These are phyloP conservation scores for Leptoclinus maculatus DNA, from an alignment of 2,797 vertebrate genomes.

Conservation along the genomic window DNA sequence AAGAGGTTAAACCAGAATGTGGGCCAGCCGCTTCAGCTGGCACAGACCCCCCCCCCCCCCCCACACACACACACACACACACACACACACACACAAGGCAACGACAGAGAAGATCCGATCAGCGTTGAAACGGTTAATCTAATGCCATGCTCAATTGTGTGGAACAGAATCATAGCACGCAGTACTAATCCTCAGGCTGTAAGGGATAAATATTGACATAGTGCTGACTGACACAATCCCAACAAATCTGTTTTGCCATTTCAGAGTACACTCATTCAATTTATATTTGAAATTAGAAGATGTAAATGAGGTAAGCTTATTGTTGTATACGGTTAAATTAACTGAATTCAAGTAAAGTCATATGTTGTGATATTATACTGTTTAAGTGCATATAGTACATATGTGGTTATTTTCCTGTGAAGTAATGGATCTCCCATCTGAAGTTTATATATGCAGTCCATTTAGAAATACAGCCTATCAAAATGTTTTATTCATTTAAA, in stretches of 20 bases:
- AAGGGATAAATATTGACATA: conserved; percentile 78
- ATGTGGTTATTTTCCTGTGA: not conserved
- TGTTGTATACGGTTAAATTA: conserved; percentile 4
- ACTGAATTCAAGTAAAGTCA: not conserved
- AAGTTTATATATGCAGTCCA: not conserved
- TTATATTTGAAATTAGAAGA: conserved; percentile 6
- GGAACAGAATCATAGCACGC: conserved; percentile 71
- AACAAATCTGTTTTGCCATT: conserved; percentile 52
- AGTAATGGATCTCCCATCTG: not conserved
- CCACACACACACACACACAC: no score
- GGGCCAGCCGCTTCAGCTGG: conserved; percentile 60
- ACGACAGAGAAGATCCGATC: conserved; percentile 67
- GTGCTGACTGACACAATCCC: conserved; percentile 70
- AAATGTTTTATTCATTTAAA: not conserved
- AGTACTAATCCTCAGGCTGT: conserved; percentile 69
- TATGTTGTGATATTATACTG: not conserved
- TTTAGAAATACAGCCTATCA: not conserved
- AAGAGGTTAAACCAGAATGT: conserved; percentile 69
- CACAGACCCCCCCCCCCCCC: conserved; percentile 26
- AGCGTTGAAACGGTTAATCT: conserved; percentile 79
- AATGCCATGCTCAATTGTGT: conserved; percentile 71
- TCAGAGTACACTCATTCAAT: not conserved
- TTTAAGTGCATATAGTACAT: not conserved
- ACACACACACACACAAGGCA: conserved; percentile 27
- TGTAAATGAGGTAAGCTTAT: not conserved